Evolutionary conservation across 2,797 vertebrate species (phyloP), one percentile per base, ranked within the genome.

Genomic region (Eutrigla gurnardus): DNA sequence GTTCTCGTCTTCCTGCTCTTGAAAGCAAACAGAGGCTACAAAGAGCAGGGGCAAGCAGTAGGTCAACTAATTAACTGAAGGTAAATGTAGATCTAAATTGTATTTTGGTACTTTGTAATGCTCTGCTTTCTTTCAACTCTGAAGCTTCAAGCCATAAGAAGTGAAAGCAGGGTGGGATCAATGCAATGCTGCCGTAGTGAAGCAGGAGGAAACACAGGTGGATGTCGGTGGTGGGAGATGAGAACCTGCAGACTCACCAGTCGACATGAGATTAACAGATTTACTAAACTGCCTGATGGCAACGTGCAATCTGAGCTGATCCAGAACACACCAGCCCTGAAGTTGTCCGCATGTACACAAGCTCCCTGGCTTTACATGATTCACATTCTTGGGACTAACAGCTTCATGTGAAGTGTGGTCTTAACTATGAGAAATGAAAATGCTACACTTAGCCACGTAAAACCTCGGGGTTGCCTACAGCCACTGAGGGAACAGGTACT

Each of bases 101-200:
- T 37, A 36, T 37, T 37, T 74, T 50, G 18, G 17, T 43, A n/a
- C 45, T 25, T 25, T 25, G 25, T n/a, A 10, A 37, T 32, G 2
- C 46, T 59, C 46, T 67, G 55, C 58, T 75, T 39, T n/a, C 57
- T 46, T 36, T 67, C 55, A 42, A 14, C 17, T 35, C 32, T 55
- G 40, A 37, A 13, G 10, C 57, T 39, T 37, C 62, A 53, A 15
- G 49, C 7, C 32, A 18, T 13, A 43, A 11, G 46, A 46, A 57
- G 52, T 17, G 13, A 37, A 57, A 47, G 40, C 15, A 9, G 42
- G 49, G 32, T 32, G 49, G 7, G 40, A 63, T 63, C 69, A 11
- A 70, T 62, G 43, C 58, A 50, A 42, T 7, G 3, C 46, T 60
- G 36, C 14, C 18, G 33, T 12, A 3, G 3, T 55, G 32, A 54